phyloP scores from a whole-genome alignment of 92 coral and sea anemone genomes.

The Umimayanthus chanpuru region DNA sequence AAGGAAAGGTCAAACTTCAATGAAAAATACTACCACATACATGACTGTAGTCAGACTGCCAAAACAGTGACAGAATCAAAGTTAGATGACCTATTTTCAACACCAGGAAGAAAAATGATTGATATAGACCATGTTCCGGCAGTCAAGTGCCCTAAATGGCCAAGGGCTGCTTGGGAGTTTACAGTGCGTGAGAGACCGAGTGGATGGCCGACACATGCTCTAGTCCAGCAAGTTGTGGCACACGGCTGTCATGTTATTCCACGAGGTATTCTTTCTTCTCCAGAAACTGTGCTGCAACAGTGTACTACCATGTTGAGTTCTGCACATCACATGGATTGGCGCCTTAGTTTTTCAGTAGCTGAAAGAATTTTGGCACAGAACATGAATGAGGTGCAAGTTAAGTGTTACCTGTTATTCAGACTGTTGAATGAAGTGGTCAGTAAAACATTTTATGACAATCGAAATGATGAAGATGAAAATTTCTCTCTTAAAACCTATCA shows the following conservation, averaged over 20 bases:
- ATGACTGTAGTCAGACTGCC: neutral
- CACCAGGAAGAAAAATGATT: slow-evolving; percentile 21
- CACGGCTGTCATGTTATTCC: slow-evolving; percentile 26
- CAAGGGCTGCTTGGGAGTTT: slow-evolving; percentile 30
- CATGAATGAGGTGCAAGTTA: slow-evolving; percentile 20
- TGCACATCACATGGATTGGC: neutral
- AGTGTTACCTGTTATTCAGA: slow-evolving; percentile 4
- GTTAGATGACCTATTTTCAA: neutral
- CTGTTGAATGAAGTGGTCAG: neutral
- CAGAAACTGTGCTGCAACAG: neutral
- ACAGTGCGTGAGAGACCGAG: slow-evolving; percentile 15
- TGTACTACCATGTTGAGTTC: neutral
- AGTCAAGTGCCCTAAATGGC: slow-evolving; percentile 17
- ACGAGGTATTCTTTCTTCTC: neutral
- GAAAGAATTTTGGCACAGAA: neutral
- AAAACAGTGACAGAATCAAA: neutral
- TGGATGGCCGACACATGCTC: slow-evolving; percentile 20
- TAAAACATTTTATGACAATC: neutral
- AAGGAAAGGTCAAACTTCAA: neutral
- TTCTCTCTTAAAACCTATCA: neutral
- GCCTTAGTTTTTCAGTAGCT: slow-evolving; percentile 22
- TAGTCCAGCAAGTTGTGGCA: neutral
- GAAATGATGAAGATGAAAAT: neutral
- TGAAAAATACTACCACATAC: neutral
- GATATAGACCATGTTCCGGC: slow-evolving; percentile 23